phyloP scores from a whole-genome alignment of 2,797 vertebrate genomes.

The Glyptemys insculpta region DNA sequence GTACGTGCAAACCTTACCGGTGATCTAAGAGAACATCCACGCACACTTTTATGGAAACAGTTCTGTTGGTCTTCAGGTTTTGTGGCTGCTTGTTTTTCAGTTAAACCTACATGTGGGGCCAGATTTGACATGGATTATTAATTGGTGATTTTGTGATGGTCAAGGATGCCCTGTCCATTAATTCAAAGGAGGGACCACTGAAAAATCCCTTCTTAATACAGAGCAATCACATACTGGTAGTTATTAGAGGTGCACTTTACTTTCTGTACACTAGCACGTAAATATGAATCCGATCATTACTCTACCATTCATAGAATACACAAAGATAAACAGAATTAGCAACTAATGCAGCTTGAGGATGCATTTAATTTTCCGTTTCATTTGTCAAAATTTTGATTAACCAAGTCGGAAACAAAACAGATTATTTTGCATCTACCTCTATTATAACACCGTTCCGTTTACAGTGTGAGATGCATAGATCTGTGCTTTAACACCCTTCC shows the following conservation, averaged over 20 bases:
- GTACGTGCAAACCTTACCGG: background rate
- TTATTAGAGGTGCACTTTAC: background rate
- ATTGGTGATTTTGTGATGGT: background rate
- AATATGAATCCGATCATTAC: background rate
- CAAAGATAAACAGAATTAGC: background rate
- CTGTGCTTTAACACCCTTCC: background rate
- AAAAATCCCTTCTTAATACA: background rate
- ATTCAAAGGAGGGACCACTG: background rate
- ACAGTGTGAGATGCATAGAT: background rate
- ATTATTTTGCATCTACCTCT: background rate
- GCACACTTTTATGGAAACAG: background rate
- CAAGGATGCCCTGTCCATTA: background rate
- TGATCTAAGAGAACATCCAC: background rate
- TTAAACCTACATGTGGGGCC: background rate
- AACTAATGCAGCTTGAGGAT: background rate
- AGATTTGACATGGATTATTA: background rate
- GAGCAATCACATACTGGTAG: background rate
- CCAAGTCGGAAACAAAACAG: background rate
- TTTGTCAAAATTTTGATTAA: background rate
- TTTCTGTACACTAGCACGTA: background rate
- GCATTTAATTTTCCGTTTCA: background rate
- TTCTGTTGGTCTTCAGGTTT: background rate
- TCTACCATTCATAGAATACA: background rate
- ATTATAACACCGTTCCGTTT: background rate
- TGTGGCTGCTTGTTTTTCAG: background rate